Evolutionary conservation across 2,113 vertebrate species (phyloP).

Genomic region (Tychaedon coryphoeus): DNA sequence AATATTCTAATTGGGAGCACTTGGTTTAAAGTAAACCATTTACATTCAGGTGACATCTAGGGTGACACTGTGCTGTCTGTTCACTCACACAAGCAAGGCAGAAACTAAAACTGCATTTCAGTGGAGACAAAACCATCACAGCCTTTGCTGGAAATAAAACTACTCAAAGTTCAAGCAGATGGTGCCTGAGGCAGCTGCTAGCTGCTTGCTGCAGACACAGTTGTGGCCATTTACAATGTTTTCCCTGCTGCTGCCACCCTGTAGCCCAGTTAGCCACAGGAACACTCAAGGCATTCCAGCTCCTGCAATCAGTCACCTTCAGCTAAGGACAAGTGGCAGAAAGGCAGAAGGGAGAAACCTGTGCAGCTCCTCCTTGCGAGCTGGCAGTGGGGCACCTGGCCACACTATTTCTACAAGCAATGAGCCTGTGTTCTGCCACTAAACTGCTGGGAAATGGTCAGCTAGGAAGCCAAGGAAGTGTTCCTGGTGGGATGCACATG

Average conservation of each 20-base stretch:
- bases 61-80: not conserved
- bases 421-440: not conserved
- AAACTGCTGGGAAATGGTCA: not conserved
- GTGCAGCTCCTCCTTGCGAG: not conserved
- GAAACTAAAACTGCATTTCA: not conserved
- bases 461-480: not conserved
- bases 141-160: not conserved
- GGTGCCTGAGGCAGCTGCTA: not conserved
- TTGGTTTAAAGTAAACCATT: constrained; percentile 28
- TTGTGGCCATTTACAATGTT: not conserved
- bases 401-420: not conserved
- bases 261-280: not conserved
- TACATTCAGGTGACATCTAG: constrained; percentile 1
- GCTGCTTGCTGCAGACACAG: not conserved
- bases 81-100: not conserved
- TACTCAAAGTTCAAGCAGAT: constrained; percentile 21
- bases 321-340: not conserved
- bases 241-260: not conserved
- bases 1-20: constrained; percentile 15
- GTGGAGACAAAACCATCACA: not conserved
- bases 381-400: fast-evolving
- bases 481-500: not conserved
- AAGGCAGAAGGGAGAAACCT: not conserved
- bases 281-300: not conserved
- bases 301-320: not conserved